These are phyloP conservation scores for Halesus radiatus DNA, from an alignment of 1,140 invertebrate genomes.

Conservation along the genomic window DNA sequence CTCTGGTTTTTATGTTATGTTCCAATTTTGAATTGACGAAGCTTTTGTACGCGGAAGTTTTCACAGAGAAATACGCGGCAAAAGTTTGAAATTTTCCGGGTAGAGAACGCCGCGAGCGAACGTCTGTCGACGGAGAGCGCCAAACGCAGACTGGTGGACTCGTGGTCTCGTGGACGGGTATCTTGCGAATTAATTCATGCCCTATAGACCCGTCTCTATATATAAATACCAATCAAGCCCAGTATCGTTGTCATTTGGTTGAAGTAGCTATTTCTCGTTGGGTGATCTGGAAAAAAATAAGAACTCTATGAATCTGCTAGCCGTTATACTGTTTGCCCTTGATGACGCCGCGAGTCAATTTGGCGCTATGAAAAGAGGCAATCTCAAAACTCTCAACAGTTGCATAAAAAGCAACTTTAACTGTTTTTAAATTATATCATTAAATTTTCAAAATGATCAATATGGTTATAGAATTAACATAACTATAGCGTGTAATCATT, in stretches of 20 bases:
- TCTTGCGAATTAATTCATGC: conserved; percentile 12
- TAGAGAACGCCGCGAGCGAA: neutral
- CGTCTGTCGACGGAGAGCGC: conserved; percentile 10
- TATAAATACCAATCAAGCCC: conserved; percentile 10
- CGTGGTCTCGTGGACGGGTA: too few species aligned
- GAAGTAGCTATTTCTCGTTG: neutral
- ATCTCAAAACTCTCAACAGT: too few species aligned
- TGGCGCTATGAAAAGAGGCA: too few species aligned
- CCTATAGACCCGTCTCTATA: conserved; percentile 7
- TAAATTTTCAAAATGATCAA: too few species aligned
- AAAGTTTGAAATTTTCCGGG: conserved; percentile 20
- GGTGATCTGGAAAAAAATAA: neutral
- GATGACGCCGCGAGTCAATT: neutral
- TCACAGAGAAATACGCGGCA: conserved; percentile 1
- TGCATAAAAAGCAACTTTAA: too few species aligned
- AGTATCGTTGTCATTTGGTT: neutral
- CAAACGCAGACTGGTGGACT: conserved; percentile 2
- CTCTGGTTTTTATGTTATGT: too few species aligned
- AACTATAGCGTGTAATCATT: too few species aligned
- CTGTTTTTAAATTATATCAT: too few species aligned
- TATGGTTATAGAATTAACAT: too few species aligned
- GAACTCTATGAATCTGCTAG: neutral
- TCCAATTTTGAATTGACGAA: too few species aligned
- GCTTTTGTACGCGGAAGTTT: neutral
- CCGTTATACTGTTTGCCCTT: neutral